phyloP scores from a whole-genome alignment of 2,113 vertebrate species.

The Cricetomys ansorgei region DNA sequence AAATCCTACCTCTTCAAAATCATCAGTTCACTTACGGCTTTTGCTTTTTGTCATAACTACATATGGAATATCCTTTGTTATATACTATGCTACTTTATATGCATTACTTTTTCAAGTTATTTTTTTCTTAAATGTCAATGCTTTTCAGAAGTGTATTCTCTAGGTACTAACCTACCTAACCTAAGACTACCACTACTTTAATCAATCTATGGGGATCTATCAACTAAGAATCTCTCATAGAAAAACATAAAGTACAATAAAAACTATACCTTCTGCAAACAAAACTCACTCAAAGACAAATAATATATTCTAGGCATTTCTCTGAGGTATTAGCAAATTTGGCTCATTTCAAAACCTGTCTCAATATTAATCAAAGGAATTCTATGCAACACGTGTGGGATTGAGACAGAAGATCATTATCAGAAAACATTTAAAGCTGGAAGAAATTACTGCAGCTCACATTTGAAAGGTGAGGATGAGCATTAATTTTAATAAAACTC shows the following conservation, averaged over 20 bases:
- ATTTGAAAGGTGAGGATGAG: conserved; percentile 41
- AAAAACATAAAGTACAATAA: not conserved
- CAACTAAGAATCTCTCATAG: not conserved
- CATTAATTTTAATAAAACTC: conserved; percentile 68
- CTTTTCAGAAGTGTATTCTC: not conserved
- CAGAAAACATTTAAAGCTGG: conserved; percentile 27
- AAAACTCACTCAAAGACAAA: not conserved
- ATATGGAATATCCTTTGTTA: conserved; percentile 86
- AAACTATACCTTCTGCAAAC: not conserved
- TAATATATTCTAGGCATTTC: not conserved
- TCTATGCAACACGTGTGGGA: not conserved
- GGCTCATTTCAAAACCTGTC: not conserved
- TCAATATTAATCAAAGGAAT: not conserved
- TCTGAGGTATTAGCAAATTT: not conserved
- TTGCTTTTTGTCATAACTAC: conserved; percentile 84
- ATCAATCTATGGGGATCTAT: not conserved
- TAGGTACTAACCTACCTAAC: not conserved
- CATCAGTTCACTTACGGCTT: conserved; percentile 93
- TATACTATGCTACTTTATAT: conserved; percentile 88
- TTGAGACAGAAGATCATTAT: not conserved
- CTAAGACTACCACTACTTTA: not conserved
- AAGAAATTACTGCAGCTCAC: not conserved
- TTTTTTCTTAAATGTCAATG: not conserved
- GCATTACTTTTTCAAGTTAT: not conserved
- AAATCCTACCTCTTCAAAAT: conserved; percentile 88